Percentiles rank a stretch among this genome's conserved stretches.
Conservation (phyloP, 2,888 invertebrate genomes). For the Luperina nickerlii region DNA sequence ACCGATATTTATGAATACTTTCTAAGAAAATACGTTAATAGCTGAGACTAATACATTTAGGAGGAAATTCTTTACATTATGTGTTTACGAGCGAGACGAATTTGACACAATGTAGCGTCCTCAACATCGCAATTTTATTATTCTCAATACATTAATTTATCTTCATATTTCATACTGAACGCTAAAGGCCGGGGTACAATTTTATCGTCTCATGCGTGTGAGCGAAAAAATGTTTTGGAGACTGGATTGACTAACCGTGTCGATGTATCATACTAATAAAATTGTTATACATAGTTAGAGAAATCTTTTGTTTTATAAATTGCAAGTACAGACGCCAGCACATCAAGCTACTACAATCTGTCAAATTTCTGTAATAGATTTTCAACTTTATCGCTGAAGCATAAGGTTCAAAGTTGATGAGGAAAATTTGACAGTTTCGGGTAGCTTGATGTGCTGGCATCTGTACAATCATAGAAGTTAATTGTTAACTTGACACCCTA, state of each 20-base stretch:
- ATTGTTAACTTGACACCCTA: not conserved
- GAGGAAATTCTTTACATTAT: slow-evolving; percentile 40
- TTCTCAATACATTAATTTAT: slow-evolving; percentile 59
- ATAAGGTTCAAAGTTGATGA: no score
- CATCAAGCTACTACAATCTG: no score
- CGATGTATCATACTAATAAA: not conserved
- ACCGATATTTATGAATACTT: slow-evolving; percentile 42
- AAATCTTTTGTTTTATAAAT: not conserved
- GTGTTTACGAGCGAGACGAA: slow-evolving; percentile 42
- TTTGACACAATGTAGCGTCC: slow-evolving; percentile 34
- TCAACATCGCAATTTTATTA: slow-evolving; percentile 38
- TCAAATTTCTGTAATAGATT: no score
- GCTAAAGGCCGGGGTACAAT: slow-evolving; percentile 18
- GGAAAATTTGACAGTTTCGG: no score
- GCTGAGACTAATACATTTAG: slow-evolving; percentile 43
- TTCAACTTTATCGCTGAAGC: no score
- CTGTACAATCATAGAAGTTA: not conserved
- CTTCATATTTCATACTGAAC: slow-evolving; percentile 42
- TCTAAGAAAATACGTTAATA: slow-evolving; percentile 49
- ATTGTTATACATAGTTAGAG: not conserved
- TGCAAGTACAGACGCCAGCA: no score
- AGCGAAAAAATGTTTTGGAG: not conserved
- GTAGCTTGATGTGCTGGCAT: no score
- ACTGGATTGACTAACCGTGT: not conserved
- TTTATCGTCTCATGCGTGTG: slow-evolving; percentile 20